Percentiles rank a stretch among this genome's conserved stretches.
Conservation (phyloP, 53 echinoderm and acorn worm species). For the Patiria pectinifera region DNA sequence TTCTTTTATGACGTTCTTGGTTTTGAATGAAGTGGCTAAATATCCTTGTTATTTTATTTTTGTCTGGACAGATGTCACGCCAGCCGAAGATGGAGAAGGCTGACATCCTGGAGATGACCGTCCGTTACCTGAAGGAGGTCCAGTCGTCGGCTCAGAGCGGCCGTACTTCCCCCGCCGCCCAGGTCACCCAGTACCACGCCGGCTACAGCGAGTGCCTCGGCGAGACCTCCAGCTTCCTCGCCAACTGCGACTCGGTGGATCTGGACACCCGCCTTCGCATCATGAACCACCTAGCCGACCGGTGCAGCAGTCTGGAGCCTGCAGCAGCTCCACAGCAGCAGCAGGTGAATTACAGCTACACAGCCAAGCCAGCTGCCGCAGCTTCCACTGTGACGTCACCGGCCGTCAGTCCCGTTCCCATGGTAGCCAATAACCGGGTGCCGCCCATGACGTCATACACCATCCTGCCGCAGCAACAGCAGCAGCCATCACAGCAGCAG, state of each 20-base stretch:
- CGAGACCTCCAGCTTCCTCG: slow-evolving; percentile 87
- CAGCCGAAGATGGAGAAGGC: slow-evolving; percentile 96
- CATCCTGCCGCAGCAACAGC: background rate
- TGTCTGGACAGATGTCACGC: slow-evolving; percentile 72
- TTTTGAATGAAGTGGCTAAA: background rate
- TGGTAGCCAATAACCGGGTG: slow-evolving; percentile 6
- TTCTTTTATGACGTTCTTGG: background rate
- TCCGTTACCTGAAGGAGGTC: slow-evolving; percentile 80
- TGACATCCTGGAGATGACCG: slow-evolving; percentile 95
- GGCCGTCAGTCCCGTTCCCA: slow-evolving; percentile 42
- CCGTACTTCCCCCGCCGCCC: slow-evolving; percentile 21
- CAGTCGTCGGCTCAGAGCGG: slow-evolving; percentile 68
- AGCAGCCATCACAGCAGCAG: slow-evolving; percentile 3
- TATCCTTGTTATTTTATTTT: slow-evolving; percentile 30
- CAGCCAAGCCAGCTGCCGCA: background rate
- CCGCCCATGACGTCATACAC: background rate
- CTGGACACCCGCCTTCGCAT: slow-evolving; percentile 83
- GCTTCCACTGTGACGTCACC: slow-evolving; percentile 21
- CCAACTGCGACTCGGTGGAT: slow-evolving; percentile 80
- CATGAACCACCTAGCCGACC: slow-evolving; percentile 85
- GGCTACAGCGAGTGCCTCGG: slow-evolving; percentile 95
- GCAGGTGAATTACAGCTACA: background rate
- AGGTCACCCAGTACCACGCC: slow-evolving; percentile 85
- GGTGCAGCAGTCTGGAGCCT: slow-evolving; percentile 70
- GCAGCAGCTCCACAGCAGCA: slow-evolving; percentile 14